These are phyloP conservation scores for Pollicipes pollicipes DNA, from an alignment of 1,140 invertebrate species.

Conservation along the genomic window DNA sequence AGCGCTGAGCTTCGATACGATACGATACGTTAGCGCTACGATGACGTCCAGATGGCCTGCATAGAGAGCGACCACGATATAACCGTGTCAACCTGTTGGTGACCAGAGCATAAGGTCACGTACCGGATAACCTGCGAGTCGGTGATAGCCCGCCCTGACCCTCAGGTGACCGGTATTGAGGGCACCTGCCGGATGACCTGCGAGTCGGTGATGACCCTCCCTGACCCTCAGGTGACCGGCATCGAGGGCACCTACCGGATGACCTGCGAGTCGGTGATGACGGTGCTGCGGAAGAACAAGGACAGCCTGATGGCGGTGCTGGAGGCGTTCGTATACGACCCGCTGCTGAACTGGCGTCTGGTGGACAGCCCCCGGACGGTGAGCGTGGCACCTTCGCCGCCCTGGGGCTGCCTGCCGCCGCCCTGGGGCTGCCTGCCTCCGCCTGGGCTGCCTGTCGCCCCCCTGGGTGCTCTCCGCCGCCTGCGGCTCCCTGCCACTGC, in stretches of 20 bases:
- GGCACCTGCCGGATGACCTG: conserved; percentile 73
- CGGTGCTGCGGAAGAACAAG: conserved; percentile 82
- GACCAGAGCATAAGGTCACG: no score
- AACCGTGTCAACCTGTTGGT: no score
- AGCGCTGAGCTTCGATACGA: no score
- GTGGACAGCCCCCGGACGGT: conserved; percentile 53
- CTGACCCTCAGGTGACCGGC: conserved; percentile 44
- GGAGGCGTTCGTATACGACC: conserved; percentile 99
- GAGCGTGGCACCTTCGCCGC: no score
- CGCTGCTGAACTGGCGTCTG: conserved; percentile 93
- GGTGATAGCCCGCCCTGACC: not conserved
- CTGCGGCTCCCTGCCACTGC: not conserved
- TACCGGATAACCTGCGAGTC: no score
- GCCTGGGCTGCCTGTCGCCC: no score
- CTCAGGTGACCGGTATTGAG: conserved; percentile 46
- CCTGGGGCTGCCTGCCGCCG: no score
- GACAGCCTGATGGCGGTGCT: conserved; percentile 98
- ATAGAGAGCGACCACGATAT: no score
- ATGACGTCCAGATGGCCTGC: no score
- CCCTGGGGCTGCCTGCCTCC: not conserved
- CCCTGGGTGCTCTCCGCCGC: not conserved
- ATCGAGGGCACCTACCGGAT: conserved; percentile 70
- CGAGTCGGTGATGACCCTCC: no score
- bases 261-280: conserved; percentile 95
- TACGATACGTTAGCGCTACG: no score